Evolutionary conservation across 2,113 vertebrate species (phyloP), one percentile per base, ranked within the genome.

Genomic region (Plectropomus leopardus): DNA sequence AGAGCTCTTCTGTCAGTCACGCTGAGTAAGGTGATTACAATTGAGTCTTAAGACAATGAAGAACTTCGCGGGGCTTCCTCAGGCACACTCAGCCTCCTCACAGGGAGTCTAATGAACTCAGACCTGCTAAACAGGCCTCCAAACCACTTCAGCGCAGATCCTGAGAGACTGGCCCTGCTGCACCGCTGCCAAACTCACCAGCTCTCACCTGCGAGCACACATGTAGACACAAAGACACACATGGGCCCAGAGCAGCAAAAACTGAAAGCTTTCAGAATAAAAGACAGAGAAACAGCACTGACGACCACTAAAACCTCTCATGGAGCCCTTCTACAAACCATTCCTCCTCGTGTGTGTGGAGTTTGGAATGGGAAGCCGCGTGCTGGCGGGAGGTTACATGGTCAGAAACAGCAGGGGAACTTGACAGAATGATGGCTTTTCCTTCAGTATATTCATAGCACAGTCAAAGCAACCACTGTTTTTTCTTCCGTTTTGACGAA

Each of bases 21-120:
- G 90, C 86, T 91, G 94, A 95, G 94, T 96, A 96, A 97, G 96
- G 95, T 96, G 96, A 98, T 99, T 97, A 97, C 95, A 96, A 97
- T 95, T 96, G 96, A 97, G 96, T 97, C 96, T 96, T 96, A 96
- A 96, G 96, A 96, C 96, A 95, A 97, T 96, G 96, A 97, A 96
- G 96, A 97, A 97, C 95, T 96, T 96, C 59, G 77, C 86, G 78
- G 93, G 84, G 94, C 93, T 97, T 96, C 96, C 95, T 95, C 94
- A 84, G 89, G 91, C 93, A 94, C 92, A 94, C 94, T 95, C 91
- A 92, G 78, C 82, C 94, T 96, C 94, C 93, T 96, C 89, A 89
- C 92, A 93, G 93, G 94, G 90, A 95, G 93, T 88, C 96, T 97
- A 96, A 98, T 97, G 95, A 97, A 97, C 95, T 98, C 94, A 92